Base-by-base conservation (phyloP, 2,113 vertebrate genomes). In the Malurus melanocephalus region DNA sequence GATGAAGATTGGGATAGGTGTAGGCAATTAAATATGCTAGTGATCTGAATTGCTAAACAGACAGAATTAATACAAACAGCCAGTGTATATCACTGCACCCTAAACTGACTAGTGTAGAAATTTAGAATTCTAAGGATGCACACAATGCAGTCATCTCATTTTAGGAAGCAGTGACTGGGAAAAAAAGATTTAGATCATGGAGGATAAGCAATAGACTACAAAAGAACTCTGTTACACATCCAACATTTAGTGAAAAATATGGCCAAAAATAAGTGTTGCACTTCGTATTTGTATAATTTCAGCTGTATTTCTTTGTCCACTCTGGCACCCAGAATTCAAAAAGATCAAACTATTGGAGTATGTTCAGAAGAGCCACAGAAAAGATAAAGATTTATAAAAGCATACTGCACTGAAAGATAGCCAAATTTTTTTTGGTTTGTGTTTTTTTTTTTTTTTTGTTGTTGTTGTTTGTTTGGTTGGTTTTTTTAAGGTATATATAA, bases 81-180 rank as follows among this genome's bases (percentile, higher is more conserved):
- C 66, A 84, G 10, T 2, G 2, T 13, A 32, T 62, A 32, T 62
- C 16, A 35, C 12, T 53, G 22, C 48, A 72, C 13, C 24, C 45
- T 19, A 61, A 79, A 62, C 11, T 17, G 21, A 48, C 13, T 49
- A 24, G 16, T 38, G 18, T 23, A 64, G 43, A 71, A 80, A 83
- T 59, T 2, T 59, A 72, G 30, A 68, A 60, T 55, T 80, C 4
- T 20, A 59, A 83, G 48, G 32, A 62, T 59, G 19, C 0, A 0
- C 17, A 33, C 4, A 67, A n/a, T 2, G 1, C 27, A 74, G 11
- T 3, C 2, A 13, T 4, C 23, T 80, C 49, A 59, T n/a, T 2
- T 51, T 38, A 30, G 19, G 33, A 72, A 59, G 17, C 3, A 45
- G 30, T 24, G 19, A 53, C 23, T 81, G 15, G 2, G 3, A 46